Conservation (phyloP, 1,140 invertebrate genomes). For the Danaus plexippus region DNA sequence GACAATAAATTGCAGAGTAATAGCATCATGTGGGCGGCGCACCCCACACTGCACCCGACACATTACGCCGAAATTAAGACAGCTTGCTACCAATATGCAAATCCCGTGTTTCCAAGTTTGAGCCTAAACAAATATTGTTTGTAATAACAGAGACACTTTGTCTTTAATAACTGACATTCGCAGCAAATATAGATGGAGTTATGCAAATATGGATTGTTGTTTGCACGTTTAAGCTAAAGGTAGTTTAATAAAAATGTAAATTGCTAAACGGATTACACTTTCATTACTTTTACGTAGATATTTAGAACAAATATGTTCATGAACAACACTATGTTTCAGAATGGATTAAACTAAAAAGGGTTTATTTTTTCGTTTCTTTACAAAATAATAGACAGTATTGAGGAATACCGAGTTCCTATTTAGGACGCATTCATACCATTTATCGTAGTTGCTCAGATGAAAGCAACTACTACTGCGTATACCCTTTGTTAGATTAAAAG, state of each 20-base stretch:
- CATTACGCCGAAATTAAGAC: conserved; percentile 50
- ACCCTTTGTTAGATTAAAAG: conserved; percentile 43
- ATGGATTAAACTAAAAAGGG: too few relatives aligned
- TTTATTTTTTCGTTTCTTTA: too few relatives aligned
- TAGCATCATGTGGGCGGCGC: conserved; percentile 34
- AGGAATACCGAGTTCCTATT: too few relatives aligned
- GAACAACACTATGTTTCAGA: too few relatives aligned
- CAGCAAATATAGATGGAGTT: conserved; percentile 17
- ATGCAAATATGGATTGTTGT: conserved; percentile 14
- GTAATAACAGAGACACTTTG: conserved; percentile 32
- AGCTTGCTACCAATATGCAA: conserved; percentile 47
- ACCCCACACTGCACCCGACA: conserved; percentile 27
- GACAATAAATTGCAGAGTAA: conserved; percentile 46
- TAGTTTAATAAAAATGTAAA: too few relatives aligned
- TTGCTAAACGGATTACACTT: too few relatives aligned
- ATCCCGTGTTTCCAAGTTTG: conserved; percentile 22
- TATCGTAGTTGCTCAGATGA: conserved; percentile 12
- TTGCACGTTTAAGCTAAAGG: background rate
- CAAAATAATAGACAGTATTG: too few relatives aligned
- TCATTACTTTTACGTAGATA: too few relatives aligned
- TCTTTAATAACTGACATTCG: conserved; percentile 30
- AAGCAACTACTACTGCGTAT: conserved; percentile 17
- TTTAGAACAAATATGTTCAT: too few relatives aligned
- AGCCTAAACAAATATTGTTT: conserved; percentile 33
- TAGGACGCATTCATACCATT: background rate